Conservation (phyloP, 2,113 vertebrate species). For the Chinchilla lanigera region DNA sequence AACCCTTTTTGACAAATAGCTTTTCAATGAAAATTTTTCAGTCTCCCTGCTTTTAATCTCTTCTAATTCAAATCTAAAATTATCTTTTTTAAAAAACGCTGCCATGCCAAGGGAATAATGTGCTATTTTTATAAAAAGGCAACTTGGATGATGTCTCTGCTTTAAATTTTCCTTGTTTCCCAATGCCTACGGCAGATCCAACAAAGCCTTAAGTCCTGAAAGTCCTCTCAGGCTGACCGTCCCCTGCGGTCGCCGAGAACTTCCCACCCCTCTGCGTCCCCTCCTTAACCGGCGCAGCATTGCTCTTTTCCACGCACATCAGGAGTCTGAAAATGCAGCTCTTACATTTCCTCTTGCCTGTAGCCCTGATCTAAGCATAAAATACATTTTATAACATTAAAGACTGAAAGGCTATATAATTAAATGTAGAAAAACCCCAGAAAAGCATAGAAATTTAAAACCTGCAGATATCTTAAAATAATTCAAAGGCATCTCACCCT, state of each 20-base stretch:
- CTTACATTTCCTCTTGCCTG: not conserved
- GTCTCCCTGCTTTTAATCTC: not conserved
- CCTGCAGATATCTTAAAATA: not conserved
- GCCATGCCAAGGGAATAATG: not conserved
- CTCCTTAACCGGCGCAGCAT: no score
- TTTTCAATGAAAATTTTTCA: not conserved
- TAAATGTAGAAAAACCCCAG: not conserved
- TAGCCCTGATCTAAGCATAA: not conserved
- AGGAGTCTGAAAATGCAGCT: not conserved
- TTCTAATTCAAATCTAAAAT: constrained; percentile 36
- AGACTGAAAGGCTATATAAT: not conserved
- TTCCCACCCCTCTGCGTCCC: no score
- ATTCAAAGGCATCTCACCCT: not conserved
- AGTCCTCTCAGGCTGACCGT: not conserved
- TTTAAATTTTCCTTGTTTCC: not conserved
- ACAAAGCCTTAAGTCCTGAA: not conserved
- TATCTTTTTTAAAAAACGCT: not conserved
- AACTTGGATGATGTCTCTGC: not conserved
- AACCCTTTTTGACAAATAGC: not conserved
- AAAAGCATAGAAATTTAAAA: constrained; percentile 3
- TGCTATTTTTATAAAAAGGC: not conserved
- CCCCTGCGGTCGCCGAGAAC: not conserved
- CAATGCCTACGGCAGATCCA: no score
- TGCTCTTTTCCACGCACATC: not conserved
- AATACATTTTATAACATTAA: not conserved